These are phyloP conservation scores for Hypanus sabinus DNA, from an alignment of 2,113 vertebrate species.

Conservation along the genomic window DNA sequence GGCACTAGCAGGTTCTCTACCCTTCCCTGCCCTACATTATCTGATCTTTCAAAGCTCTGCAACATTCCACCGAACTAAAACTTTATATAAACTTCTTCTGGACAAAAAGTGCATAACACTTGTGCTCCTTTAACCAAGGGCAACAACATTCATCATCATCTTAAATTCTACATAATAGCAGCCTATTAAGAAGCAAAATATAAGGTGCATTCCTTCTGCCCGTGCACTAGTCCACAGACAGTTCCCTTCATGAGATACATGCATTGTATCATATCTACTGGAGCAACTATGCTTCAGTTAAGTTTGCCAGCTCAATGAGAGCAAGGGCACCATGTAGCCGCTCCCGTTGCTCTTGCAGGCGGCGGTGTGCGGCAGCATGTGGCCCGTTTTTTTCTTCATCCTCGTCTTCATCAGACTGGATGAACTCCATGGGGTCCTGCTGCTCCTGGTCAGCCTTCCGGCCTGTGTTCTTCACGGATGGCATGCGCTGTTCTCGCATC, in stretches of 20 bases:
- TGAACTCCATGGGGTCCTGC: conserved; percentile 86
- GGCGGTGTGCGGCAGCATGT: conserved; percentile 57
- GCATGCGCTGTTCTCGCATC: conserved; percentile 77
- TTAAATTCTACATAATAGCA: conserved; percentile 91
- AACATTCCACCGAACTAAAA: conserved; percentile 74
- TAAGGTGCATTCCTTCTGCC: conserved; percentile 78
- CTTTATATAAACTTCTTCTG: conserved; percentile 61
- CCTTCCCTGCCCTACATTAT: neutral
- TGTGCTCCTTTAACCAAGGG: conserved; percentile 57
- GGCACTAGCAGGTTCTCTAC: conserved; percentile 15
- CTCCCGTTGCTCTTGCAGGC: conserved; percentile 88
- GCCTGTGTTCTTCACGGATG: conserved; percentile 67
- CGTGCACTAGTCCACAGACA: conserved; percentile 50
- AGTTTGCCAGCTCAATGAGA: conserved; percentile 92
- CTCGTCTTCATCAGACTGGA: conserved; percentile 79
- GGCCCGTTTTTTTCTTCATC: conserved; percentile 56
- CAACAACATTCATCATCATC: conserved; percentile 94
- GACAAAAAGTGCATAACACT: conserved; percentile 73
- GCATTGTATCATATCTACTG: conserved; percentile 46
- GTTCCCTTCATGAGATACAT: conserved; percentile 37
- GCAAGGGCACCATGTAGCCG: conserved; percentile 88
- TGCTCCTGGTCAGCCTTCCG: conserved; percentile 85
- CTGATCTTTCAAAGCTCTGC: conserved; percentile 26
- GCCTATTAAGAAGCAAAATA: conserved; percentile 82
- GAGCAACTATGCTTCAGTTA: conserved; percentile 64